Evolutionary conservation across 2,888 invertebrate genomes (phyloP).

Genomic region (Amblyteles armatorius): DNA sequence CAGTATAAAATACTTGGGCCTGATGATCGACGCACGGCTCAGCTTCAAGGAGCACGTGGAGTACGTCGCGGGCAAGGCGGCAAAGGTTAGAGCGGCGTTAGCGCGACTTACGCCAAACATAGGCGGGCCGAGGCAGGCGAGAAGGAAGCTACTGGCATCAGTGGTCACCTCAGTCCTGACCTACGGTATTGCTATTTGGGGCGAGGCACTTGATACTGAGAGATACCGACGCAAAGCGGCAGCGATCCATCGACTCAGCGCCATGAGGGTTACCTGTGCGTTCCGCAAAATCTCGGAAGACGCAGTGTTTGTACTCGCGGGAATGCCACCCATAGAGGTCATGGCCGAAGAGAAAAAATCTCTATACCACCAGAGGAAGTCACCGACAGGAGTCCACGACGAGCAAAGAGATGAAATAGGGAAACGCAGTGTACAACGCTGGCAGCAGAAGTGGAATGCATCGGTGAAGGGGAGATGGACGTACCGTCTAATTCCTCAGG

Average conservation of each 20-base stretch:
- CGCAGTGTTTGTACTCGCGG: constrained; percentile 53
- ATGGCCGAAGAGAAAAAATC: constrained; percentile 28
- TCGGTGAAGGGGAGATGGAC: too few species aligned
- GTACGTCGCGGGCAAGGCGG: background rate
- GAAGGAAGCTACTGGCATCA: constrained; percentile 46
- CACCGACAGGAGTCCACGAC: background rate
- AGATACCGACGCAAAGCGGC: constrained; percentile 14
- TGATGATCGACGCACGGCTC: constrained; percentile 53
- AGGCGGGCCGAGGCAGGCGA: constrained; percentile 43
- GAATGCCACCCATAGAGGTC: constrained; percentile 38
- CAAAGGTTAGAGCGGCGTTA: background rate
- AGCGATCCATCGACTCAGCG: constrained; percentile 36
- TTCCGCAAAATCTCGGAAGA: constrained; percentile 61
- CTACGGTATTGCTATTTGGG: constrained; percentile 55
- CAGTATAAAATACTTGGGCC: constrained; percentile 54
- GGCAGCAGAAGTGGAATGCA: constrained; percentile 27
- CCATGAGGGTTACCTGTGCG: constrained; percentile 50
- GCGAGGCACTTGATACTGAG: constrained; percentile 27
- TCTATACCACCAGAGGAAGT: constrained; percentile 16
- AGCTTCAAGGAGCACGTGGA: constrained; percentile 56
- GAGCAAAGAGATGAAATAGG: background rate
- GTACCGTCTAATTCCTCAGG: too few species aligned
- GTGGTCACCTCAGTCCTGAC: constrained; percentile 56
- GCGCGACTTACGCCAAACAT: constrained; percentile 25
- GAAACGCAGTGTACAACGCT: constrained; percentile 27